Evolutionary conservation across 2,888 invertebrate species (phyloP), one percentile per base, ranked within the genome.

Genomic region (Perizoma affinitatum): DNA sequence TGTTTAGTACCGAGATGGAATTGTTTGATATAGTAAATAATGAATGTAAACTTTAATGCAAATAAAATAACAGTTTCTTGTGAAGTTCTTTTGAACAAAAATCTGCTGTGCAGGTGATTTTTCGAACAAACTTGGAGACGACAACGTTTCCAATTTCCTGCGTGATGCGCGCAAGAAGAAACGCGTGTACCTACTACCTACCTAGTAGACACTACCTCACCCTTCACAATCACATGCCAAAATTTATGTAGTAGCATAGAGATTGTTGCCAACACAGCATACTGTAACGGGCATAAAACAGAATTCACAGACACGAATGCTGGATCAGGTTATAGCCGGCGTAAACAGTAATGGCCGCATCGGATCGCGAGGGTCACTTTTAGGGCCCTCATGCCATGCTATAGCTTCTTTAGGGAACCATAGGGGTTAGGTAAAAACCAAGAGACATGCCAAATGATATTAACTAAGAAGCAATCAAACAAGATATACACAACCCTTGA

Each of bases 281-380:
- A 60, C 43, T 52, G 61, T 59, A 51, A 63, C 56, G 48, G 58
- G 36, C 49, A 53, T 63, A 57, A 58, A 48, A 45, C 53, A 48
- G 72, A 71, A 68, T 72, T 70, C 67, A 68, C 67, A 72, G 68
- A 70, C 76, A 66, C 70, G 73, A 75, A 71, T 72, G 80, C 80
- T 67, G 65, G 68, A 67, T 80, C 80, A 78, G 82, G 78, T 76
- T 76, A 77, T 76, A 68, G 72, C 68, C 64, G 67, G 61, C 69
- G 72, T 74, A 76, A 78, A 78, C 78, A 74, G 76, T 76, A 73
- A 78, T 72, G 60, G 61, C 71, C 73, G 68, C 70, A 69, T 74
- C 65, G 72, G 71, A 70, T 72, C 22, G 70, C 68, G 70, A 71
- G 55, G 53, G 61, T 63, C 48, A 61, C 51, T 58, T 63, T 63